Percentiles rank a stretch among this genome's conserved stretches.
phyloP scores from a whole-genome alignment of 2,113 vertebrate species.

The Lanius collurio region DNA sequence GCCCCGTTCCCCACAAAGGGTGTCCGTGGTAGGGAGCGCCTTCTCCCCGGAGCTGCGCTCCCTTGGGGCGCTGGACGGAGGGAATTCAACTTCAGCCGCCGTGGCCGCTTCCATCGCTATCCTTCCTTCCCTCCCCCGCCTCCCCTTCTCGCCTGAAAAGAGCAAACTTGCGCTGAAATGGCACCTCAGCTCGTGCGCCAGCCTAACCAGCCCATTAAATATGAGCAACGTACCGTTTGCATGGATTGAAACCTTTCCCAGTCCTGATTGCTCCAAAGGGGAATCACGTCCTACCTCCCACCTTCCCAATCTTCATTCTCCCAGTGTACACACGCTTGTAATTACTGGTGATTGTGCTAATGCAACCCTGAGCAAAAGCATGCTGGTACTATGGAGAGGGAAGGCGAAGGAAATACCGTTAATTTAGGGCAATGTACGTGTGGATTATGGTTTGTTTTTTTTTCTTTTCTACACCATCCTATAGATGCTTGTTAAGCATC shows the following conservation, averaged over 20 bases:
- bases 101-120: not conserved
- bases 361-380: slow-evolving; percentile 41
- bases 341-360: slow-evolving; percentile 32
- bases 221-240: slow-evolving; percentile 33
- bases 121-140: not conserved
- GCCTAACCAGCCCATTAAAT: slow-evolving; percentile 46
- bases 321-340: slow-evolving; percentile 6
- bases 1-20: not conserved
- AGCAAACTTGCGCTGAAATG: slow-evolving; percentile 16
- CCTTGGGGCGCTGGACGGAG: not conserved
- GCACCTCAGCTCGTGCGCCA: not conserved
- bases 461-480: not conserved
- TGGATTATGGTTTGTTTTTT: not conserved
- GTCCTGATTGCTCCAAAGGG: slow-evolving; percentile 54
- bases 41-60: not conserved
- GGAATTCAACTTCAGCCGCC: not conserved
- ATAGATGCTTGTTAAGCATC: not conserved
- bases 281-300: slow-evolving; percentile 50
- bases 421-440: slow-evolving; percentile 49
- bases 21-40: not conserved
- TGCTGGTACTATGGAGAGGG: not conserved
- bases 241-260: slow-evolving; percentile 42
- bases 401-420: slow-evolving; percentile 37
- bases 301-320: slow-evolving; percentile 44
- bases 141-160: not conserved